phyloP scores from a whole-genome alignment of 2,113 vertebrate species.

The Siniperca knerii region DNA sequence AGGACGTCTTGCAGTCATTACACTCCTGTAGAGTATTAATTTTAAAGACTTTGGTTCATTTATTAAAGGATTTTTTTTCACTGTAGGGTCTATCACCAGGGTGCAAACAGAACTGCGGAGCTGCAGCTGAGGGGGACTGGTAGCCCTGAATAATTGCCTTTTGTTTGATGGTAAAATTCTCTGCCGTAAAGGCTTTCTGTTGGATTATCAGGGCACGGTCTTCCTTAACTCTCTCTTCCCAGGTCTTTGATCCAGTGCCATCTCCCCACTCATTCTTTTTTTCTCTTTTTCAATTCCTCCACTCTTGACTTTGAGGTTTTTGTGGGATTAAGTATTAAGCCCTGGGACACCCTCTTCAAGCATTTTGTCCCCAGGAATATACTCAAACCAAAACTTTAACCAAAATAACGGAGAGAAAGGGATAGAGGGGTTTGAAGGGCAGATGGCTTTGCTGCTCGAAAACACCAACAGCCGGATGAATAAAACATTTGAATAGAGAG shows the following conservation, averaged over 20 bases:
- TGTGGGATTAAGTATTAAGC: slow-evolving; percentile 49
- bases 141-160: slow-evolving; percentile 39
- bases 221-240: neutral
- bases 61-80: slow-evolving; percentile 14
- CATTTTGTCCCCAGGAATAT: slow-evolving; percentile 30
- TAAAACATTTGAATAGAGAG: slow-evolving; percentile 74
- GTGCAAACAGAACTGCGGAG: slow-evolving; percentile 28
- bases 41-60: slow-evolving; percentile 33
- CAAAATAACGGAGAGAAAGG: slow-evolving; percentile 24
- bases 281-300: slow-evolving; percentile 22
- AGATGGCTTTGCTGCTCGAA: slow-evolving; percentile 53
- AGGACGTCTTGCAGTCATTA: slow-evolving; percentile 12
- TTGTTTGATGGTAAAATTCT: slow-evolving; percentile 44
- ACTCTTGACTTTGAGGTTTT: slow-evolving; percentile 47
- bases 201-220: slow-evolving; percentile 62
- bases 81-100: slow-evolving; percentile 11
- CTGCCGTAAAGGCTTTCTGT: slow-evolving; percentile 30
- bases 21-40: slow-evolving; percentile 36
- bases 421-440: slow-evolving; percentile 39
- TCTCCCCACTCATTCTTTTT: neutral
- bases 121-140: slow-evolving; percentile 2
- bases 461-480: slow-evolving; percentile 72
- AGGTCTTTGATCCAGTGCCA: slow-evolving; percentile 38
- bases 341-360: slow-evolving; percentile 19
- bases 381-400: slow-evolving; percentile 16